phyloP scores from a whole-genome alignment of 1,140 invertebrate genomes.

The Atta texana region DNA sequence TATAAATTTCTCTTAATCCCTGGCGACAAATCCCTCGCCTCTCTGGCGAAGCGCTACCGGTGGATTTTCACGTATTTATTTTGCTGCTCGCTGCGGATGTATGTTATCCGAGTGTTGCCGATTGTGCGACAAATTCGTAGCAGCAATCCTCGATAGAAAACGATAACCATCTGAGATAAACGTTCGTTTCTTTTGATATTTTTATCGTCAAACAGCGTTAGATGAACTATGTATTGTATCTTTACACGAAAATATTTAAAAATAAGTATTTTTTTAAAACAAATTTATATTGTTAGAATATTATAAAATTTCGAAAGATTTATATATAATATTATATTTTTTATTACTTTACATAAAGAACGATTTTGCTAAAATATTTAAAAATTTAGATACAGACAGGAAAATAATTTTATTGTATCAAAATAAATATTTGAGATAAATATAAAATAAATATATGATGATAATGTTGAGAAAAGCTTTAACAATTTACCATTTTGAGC shows the following conservation, averaged over 20 bases:
- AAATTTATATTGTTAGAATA: not conserved
- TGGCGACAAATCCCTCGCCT: conserved; percentile 61
- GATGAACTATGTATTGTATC: not conserved
- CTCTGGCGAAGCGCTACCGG: conserved; percentile 8
- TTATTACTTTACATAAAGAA: no score
- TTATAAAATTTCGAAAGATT: not conserved
- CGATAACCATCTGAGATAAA: conserved; percentile 11
- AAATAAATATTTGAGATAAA: no score
- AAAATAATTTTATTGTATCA: no score
- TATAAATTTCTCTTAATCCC: conserved; percentile 72
- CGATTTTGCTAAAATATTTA: no score
- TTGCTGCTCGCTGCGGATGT: conserved; percentile 17
- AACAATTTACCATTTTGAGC: no score
- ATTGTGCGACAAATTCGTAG: conserved; percentile 32
- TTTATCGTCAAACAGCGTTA: not conserved
- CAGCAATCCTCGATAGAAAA: conserved; percentile 19
- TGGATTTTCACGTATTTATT: conserved; percentile 54
- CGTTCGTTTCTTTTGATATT: not conserved
- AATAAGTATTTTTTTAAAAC: not conserved
- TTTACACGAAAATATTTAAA: not conserved
- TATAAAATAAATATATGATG: no score
- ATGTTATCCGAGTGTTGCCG: conserved; percentile 33
- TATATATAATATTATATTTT: not conserved
- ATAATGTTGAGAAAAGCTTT: no score
- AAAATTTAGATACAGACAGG: no score